phyloP scores from a whole-genome alignment of 2,888 invertebrate genomes.

The Parascotia fuliginaria region DNA sequence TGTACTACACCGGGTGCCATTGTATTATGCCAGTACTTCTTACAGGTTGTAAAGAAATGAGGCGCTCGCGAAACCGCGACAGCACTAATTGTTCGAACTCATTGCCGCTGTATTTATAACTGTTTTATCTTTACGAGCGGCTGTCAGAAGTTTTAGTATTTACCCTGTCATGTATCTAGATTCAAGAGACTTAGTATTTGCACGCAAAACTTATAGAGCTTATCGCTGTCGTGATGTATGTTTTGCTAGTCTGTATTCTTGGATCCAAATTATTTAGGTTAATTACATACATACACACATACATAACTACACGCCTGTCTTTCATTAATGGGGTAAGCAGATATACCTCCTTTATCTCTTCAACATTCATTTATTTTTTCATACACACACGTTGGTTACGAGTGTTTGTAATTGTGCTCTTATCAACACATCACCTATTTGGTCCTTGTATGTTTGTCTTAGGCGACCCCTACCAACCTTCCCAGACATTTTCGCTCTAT shows the following conservation, averaged over 20 bases:
- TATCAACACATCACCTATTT: too few relatives aligned
- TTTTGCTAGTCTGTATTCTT: background rate
- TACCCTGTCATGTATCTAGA: conserved; percentile 13
- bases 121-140: conserved; percentile 62
- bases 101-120: conserved; percentile 71
- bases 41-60: conserved; percentile 39
- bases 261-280: too few relatives aligned
- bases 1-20: conserved; percentile 76
- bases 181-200: conserved; percentile 23
- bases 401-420: too few relatives aligned
- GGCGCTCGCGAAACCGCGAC: conserved; percentile 58
- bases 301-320: too few relatives aligned
- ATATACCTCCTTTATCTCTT: too few relatives aligned
- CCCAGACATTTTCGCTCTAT: too few relatives aligned
- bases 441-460: too few relatives aligned
- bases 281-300: too few relatives aligned
- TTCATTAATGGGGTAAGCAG: too few relatives aligned
- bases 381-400: too few relatives aligned
- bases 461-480: too few relatives aligned
- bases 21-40: conserved; percentile 25
- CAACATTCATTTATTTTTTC: too few relatives aligned
- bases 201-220: conserved; percentile 27
- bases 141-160: conserved; percentile 39
- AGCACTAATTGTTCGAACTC: conserved; percentile 64
- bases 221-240: background rate